These are phyloP conservation scores for Pygoscelis adeliae DNA, from an alignment of 2,113 vertebrate genomes.

Conservation along the genomic window DNA sequence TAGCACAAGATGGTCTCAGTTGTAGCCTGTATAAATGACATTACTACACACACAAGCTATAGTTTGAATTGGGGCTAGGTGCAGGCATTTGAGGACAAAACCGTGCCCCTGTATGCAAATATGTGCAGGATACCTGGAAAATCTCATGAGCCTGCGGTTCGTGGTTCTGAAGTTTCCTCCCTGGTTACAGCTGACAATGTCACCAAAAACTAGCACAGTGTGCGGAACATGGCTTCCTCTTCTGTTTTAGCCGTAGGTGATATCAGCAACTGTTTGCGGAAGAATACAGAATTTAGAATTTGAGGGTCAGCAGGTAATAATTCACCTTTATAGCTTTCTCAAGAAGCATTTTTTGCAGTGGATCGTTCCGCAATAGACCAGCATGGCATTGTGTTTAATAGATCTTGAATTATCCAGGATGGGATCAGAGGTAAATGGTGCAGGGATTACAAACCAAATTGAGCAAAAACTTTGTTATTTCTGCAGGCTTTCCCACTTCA, in stretches of 20 bases:
- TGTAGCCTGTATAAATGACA: not conserved
- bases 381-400: not conserved
- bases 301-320: not conserved
- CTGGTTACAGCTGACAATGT: not conserved
- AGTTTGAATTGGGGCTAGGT: not conserved
- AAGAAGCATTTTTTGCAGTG: not conserved
- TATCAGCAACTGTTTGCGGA: not conserved
- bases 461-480: not conserved
- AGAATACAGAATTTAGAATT: not conserved
- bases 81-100: not conserved
- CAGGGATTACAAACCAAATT: not conserved
- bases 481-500: not conserved
- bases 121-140: accelerated
- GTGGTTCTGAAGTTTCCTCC: not conserved
- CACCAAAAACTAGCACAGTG: not conserved
- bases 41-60: accelerated
- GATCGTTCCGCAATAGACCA: not conserved
- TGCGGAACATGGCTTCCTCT: not conserved
- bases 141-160: not conserved
- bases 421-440: not conserved
- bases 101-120: not conserved
- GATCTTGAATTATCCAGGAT: not conserved
- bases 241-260: not conserved
- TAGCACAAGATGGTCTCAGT: not conserved
- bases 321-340: not conserved